Evolutionary conservation across 2,113 vertebrate genomes (phyloP), one percentile per base, ranked within the genome.

Genomic region (Parotia lawesii): DNA sequence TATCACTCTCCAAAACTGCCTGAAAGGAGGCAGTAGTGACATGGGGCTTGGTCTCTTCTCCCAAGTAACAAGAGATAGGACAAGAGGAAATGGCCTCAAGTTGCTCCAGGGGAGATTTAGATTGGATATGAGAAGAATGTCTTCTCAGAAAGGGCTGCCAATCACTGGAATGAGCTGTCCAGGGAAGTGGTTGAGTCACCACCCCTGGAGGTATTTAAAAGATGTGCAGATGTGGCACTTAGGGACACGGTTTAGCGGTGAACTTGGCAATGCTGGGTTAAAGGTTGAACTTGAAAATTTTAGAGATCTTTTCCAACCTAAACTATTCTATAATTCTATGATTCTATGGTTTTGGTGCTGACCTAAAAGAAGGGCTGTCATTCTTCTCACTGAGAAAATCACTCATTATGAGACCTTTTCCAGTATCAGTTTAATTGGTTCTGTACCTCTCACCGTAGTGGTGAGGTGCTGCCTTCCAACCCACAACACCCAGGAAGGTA

Each of bases 351-450:
- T 87, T 31, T 77, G 24, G 37, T 62, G 77, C 61, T 75, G 53
- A 67, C 70, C 56, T 60, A 60, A 48, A 90, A 64, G 33, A 89
- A 84, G 37, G 20, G 6, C 9, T 65, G 71, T 79, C 78, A 75
- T 66, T 67, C 54, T 73, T 65, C 80, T 95, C 57, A 70, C 25
- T 42, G 74, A 96, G 79, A 96, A 95, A 93, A 70, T 25, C 9
- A 13, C 28, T 66, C 80, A 37, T 74, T 82, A 71, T 2, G 12
- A 85, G 71, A 85, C 54, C 53, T 84, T 85, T 56, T 35, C 78
- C 61, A 27, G 50, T 87, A 92, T 83, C 92, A 95, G 53, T 70
- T 91, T 76, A 93, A 93, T 60, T 73, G 54, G 48, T 77, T 80
- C 74, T 61, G 86, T 75, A 76, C 69, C 10, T 14, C 77, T 54